phyloP scores from a whole-genome alignment of 2,888 invertebrate genomes.

The Hermaeophaga mercurialis region DNA sequence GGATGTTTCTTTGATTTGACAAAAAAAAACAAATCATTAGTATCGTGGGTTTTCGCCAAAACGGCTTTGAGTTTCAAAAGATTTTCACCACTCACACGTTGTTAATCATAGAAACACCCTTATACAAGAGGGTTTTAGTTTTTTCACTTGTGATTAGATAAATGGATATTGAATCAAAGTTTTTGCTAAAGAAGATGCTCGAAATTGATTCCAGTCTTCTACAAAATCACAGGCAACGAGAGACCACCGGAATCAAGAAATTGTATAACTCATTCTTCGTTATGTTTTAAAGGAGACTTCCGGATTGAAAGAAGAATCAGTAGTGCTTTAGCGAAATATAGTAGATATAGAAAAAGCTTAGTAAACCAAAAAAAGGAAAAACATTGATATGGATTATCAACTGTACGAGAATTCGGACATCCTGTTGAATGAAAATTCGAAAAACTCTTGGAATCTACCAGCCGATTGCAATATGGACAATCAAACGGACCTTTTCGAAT shows the following conservation, averaged over 20 bases:
- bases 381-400: constrained; percentile 56
- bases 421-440: constrained; percentile 48
- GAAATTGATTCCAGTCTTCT: constrained; percentile 76
- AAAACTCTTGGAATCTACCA: constrained; percentile 51
- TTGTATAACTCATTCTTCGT: constrained; percentile 87
- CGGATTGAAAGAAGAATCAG: not conserved
- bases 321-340: constrained; percentile 23
- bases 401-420: constrained; percentile 51
- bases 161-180: constrained; percentile 57
- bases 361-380: not conserved
- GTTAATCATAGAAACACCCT: constrained; percentile 32
- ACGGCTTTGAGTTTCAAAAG: constrained; percentile 45
- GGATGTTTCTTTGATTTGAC: constrained; percentile 16
- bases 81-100: constrained; percentile 19
- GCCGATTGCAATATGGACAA: constrained; percentile 51
- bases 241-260: constrained; percentile 85
- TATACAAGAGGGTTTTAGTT: constrained; percentile 40
- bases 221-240: constrained; percentile 81
- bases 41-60: constrained; percentile 49
- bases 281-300: constrained; percentile 69
- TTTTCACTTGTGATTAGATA: constrained; percentile 43
- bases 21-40: no score
- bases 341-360: constrained; percentile 14
- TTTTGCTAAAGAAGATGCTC: constrained; percentile 64
- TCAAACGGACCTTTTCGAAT: constrained; percentile 55